Evolutionary conservation across 2,113 vertebrate genomes (phyloP), one percentile per base, ranked within the genome.

Genomic region (Pristiophorus japonicus): DNA sequence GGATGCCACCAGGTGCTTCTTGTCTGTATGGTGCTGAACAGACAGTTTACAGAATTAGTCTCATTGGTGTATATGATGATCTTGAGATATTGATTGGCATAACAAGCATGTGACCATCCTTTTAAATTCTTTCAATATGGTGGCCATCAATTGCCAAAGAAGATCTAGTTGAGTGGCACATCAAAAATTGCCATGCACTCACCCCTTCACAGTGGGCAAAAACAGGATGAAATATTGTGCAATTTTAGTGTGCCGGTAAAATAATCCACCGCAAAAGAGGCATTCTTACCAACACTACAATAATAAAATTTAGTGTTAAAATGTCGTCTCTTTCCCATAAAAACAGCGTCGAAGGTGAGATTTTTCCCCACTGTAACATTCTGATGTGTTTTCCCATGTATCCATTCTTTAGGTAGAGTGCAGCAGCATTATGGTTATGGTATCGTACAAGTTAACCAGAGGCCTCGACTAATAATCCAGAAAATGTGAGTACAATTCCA

Each of bases 101-200:
- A 42, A 42, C 59, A 63, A 91, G 55, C n/a, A 91, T 65, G n/a
- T 92, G 34, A 18, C 59, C n/a, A 92, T 3, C 30, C 12, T 20
- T 62, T 30, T 62, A 12, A n/a, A 18, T 62, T 59, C 55, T 88
- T 92, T 5, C 1, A 63, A 22, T 63, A 59, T 38, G n/a, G n/a
- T 92, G 59, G 59, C 59, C n/a, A n/a, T 92, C 62, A 65, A 38
- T 62, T 92, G 88, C 88, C 59, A 92, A 92, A n/a, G 88, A 63
- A 91, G 18, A 92, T 22, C n/a, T 1, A 65, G 8, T 63, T n/a
- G 20, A 63, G 59, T 63, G 18, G 34, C 14, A 63, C 14, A n/a
- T 34, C 4, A 5, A 4, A 81, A 81, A 45, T 5, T 81, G 16
- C 27, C 55, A 62, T n/a, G 12, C n/a, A 38, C 34, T 63, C 59